Conservation (phyloP, 2,797 vertebrate species). For the Halcyon badia region DNA sequence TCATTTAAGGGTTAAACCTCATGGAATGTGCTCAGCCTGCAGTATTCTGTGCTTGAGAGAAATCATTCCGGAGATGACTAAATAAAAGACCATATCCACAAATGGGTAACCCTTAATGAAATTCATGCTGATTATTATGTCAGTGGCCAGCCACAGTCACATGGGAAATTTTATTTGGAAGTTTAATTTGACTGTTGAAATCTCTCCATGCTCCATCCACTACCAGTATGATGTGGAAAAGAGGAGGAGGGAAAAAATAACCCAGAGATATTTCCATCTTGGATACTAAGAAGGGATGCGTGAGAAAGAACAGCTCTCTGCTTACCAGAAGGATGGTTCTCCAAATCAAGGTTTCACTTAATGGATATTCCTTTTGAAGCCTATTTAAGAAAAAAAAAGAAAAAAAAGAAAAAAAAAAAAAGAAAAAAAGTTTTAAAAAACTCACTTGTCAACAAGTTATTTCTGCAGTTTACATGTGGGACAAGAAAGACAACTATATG, state of each 20-base stretch:
- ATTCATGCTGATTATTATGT: neutral
- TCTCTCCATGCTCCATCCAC: neutral
- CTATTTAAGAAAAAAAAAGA: neutral
- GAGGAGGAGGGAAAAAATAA: neutral
- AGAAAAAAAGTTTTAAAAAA: neutral
- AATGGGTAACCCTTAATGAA: neutral
- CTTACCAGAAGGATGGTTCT: neutral
- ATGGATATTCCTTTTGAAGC: neutral
- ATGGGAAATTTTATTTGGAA: neutral
- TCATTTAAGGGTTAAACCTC: neutral
- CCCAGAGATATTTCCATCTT: accelerated
- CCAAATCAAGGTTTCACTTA: neutral
- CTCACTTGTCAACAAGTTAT: neutral
- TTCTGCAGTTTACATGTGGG: neutral
- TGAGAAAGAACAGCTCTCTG: neutral
- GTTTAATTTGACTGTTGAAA: neutral
- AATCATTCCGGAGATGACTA: neutral
- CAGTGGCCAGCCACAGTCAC: neutral
- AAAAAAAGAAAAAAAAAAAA: too few species aligned
- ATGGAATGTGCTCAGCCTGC: neutral
- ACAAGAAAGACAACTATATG: neutral
- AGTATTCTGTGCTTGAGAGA: neutral
- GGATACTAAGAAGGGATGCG: accelerated
- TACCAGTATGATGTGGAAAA: neutral
- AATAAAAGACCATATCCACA: neutral